Base-by-base conservation (phyloP, 1,140 invertebrate species). In the Linepithema humile region DNA sequence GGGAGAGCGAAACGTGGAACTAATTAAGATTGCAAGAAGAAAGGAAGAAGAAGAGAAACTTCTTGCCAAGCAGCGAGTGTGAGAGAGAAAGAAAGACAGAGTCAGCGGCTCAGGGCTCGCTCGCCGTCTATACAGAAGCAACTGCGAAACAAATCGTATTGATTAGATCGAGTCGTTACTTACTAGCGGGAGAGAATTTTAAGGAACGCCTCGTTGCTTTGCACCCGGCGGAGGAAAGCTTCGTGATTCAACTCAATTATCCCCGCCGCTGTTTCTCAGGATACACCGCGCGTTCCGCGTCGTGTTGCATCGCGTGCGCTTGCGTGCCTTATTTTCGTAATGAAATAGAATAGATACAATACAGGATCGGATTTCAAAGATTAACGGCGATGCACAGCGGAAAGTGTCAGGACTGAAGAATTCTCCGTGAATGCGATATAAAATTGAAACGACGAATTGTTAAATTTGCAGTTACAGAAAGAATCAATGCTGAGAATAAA, bases 161-260 rank as follows among this genome's bases (percentile, higher is more conserved):
- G 87, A 88, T 88, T 88, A 88, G 83, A 88, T 88, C 86, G 86
- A 82, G 60, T 88, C 86, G 86, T 88, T 88, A 85, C 64, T 88
- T 82, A 70, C 45, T 43, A 12, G 45, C 53, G 26, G 23, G 17
- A 26, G 15, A 29, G 59, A 70, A 88, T 88, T 86, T 88, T 86
- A 86, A 87, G 82, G 45, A 80, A 80, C 67, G 59, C 80, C 45
- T 32, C 12, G 38, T 70, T 55, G 75, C 48, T 86, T 83, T 53
- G 40, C 73, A 38, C 38, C 50, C 53, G 26, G n/a, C 62, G 32
- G 35, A 78, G 65, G 48, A 84, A 55, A 87, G 53, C 74, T 59
- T 55, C 67, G 67, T 78, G 67, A 80, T 84, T 80, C 82, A 20
- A 57, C 75, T 87, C 29, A 82, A 77, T 83, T 88, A 75, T 69